Evolutionary conservation across 2,113 vertebrate genomes (phyloP), one percentile per base, ranked within the genome.

Genomic region (Ictalurus punctatus): DNA sequence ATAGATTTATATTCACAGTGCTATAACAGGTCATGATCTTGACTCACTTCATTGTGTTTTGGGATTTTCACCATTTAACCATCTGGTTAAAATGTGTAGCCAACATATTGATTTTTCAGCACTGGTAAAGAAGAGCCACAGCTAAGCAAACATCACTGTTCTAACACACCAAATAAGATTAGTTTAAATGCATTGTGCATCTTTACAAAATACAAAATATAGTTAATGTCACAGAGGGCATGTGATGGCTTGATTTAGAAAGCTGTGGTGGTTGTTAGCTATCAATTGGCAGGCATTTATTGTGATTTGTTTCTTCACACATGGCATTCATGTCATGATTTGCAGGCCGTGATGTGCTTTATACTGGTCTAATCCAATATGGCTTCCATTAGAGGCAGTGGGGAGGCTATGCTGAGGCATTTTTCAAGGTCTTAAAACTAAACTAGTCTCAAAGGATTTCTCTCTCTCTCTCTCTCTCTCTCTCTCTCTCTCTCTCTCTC

Each of bases 381-480:
- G 89, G 88, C 87, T 90, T 89, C 90, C 88, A 92, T 93, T 92
- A 91, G 90, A 61, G 63, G 84, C 90, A 90, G 71, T 83, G 84
- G 19, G 23, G 21, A 74, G 37, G 63, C 88, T 67, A n/a, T 30
- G 83, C 78, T 71, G 44, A 73, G 89, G 61, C 61, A 78, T 89
- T 89, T 89, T 63, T 87, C 27, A 82, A 87, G 34, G 63, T 65
- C 54, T 89, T 87, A 83, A 88, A 65, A 37, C 79, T 88, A 86
- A 84, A 71, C 65, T 82, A 65, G 14, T 65, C 85, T 81, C 83
- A 12, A 44, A 44, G 58, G 82, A 83, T 23, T 5, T 56, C 10
- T 58, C 86, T n/a, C n/a, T 73, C 65, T 27, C 63, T 69, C 58
- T 17, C 21, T 37, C 25, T 52, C 17, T 40, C 73, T 74, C 17